These are phyloP conservation scores for Nesogale talazaci DNA, from an alignment of 2,113 vertebrate species.

Conservation along the genomic window DNA sequence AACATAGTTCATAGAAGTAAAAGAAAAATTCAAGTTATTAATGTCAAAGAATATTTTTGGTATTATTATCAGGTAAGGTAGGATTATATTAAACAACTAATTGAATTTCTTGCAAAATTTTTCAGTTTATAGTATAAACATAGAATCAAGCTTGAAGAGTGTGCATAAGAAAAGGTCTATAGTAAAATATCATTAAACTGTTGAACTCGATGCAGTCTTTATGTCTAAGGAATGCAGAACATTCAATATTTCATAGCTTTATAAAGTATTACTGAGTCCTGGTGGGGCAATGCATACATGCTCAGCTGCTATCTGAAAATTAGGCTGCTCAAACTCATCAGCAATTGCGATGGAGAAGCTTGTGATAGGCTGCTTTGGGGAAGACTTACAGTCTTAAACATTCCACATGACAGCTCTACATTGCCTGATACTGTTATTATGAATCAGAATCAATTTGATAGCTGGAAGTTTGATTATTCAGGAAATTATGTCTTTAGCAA, in stretches of 20 bases:
- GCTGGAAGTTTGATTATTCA: too few species aligned
- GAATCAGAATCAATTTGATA: too few species aligned
- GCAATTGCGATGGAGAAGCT: too few species aligned
- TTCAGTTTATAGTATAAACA: background rate
- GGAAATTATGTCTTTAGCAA: background rate
- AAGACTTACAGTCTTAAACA: too few species aligned
- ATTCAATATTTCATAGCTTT: background rate
- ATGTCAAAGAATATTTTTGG: background rate
- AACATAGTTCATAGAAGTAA: background rate
- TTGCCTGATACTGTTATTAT: too few species aligned
- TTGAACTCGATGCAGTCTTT: background rate
- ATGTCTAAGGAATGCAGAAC: background rate
- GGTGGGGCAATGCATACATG: too few species aligned
- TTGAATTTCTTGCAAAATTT: background rate
- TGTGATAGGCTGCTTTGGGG: too few species aligned
- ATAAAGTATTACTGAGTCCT: background rate
- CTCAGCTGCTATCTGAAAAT: too few species aligned
- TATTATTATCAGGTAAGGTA: background rate
- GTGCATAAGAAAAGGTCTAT: background rate
- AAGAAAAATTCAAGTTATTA: background rate
- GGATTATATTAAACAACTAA: background rate
- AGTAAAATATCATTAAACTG: slow-evolving; percentile 12
- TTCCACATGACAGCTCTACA: too few species aligned
- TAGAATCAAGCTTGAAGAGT: slow-evolving; percentile 18
- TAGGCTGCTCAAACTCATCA: too few species aligned